phyloP scores from a whole-genome alignment of 2,888 invertebrate genomes.

The Dryobotodes eremita region DNA sequence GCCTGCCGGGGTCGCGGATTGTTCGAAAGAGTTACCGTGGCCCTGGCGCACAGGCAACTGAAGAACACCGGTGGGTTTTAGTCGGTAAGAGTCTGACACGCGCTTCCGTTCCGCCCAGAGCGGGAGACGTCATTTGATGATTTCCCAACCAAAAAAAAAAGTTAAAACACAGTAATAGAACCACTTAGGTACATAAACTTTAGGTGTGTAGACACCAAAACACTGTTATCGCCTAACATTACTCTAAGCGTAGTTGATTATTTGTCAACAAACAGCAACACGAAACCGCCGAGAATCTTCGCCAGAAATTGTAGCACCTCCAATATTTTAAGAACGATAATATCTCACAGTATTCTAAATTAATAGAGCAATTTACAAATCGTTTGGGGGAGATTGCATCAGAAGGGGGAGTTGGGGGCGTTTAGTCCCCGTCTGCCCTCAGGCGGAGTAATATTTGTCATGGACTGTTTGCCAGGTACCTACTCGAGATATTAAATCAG shows the following conservation, averaged over 20 bases:
- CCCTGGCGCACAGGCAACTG: too few relatives aligned
- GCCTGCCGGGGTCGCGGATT: too few relatives aligned
- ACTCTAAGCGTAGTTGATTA: constrained; percentile 17
- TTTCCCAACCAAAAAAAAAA: too few relatives aligned
- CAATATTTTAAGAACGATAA: constrained; percentile 77
- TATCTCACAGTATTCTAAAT: constrained; percentile 74
- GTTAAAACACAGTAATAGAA: too few relatives aligned
- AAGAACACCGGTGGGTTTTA: too few relatives aligned
- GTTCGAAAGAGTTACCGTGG: too few relatives aligned
- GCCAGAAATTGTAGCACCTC: constrained; percentile 46
- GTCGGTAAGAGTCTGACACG: too few relatives aligned
- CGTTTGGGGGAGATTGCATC: constrained; percentile 72
- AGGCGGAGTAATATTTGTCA: constrained; percentile 58
- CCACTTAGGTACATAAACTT: background rate
- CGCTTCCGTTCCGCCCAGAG: too few relatives aligned
- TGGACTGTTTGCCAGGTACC: constrained; percentile 53
- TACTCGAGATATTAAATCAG: constrained; percentile 62
- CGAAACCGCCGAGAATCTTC: constrained; percentile 33
- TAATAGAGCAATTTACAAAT: constrained; percentile 82
- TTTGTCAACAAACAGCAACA: constrained; percentile 38
- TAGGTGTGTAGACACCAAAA: constrained; percentile 2
- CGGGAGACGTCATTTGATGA: too few relatives aligned
- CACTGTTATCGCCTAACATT: constrained; percentile 16
- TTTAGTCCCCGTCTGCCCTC: constrained; percentile 48
- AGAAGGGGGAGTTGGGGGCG: constrained; percentile 25